Percentiles rank a stretch among this genome's conserved stretches.
phyloP scores from a whole-genome alignment of 2,113 vertebrate genomes.

The Macrotus californicus region DNA sequence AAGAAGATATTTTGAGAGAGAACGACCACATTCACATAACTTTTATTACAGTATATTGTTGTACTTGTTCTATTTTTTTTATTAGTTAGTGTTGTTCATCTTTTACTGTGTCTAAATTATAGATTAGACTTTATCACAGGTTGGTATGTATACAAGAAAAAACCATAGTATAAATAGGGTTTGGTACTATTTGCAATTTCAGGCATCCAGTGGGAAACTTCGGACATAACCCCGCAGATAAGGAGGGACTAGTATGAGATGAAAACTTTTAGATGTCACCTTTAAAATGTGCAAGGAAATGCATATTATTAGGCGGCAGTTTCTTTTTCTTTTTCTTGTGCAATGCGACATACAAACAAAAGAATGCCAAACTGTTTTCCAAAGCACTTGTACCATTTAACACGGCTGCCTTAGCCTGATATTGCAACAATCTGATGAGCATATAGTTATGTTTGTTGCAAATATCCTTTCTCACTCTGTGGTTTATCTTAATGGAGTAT shows the following conservation, averaged over 20 bases:
- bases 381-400: neutral
- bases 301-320: neutral
- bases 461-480: neutral
- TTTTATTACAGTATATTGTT: neutral
- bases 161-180: neutral
- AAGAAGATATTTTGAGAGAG: neutral
- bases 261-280: neutral
- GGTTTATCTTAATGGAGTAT: neutral
- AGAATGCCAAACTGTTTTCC: neutral
- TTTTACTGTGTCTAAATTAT: neutral
- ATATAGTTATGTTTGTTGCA: neutral
- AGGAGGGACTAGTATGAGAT: neutral
- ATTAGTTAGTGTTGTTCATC: neutral
- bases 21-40: neutral
- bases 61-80: neutral
- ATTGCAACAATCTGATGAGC: neutral
- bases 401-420: neutral
- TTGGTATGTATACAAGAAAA: neutral
- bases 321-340: slow-evolving; percentile 7
- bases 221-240: neutral
- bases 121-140: neutral
- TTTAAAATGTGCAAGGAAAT: neutral
- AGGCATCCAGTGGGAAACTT: neutral
- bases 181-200: neutral
- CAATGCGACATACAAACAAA: neutral